phyloP scores from a whole-genome alignment of 2,113 vertebrate genomes.

The Pollimyrus isidori region DNA sequence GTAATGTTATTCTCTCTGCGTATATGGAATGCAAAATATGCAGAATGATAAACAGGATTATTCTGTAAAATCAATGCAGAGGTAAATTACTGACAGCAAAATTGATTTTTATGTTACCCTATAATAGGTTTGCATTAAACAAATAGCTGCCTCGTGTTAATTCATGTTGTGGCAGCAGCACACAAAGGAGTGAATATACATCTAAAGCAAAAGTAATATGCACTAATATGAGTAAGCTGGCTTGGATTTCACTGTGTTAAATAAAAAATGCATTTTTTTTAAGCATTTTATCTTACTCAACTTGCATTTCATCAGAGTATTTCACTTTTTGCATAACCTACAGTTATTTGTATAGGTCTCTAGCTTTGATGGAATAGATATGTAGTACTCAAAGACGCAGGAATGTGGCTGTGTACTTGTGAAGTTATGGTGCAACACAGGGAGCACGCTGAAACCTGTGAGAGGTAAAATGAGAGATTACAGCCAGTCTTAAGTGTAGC shows the following conservation, averaged over 20 bases:
- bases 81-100: slow-evolving; percentile 1
- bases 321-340: not conserved
- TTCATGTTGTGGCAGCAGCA: slow-evolving; percentile 5
- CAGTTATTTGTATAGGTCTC: not conserved
- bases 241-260: not conserved
- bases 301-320: not conserved
- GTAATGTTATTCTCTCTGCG: not conserved
- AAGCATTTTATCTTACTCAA: not conserved
- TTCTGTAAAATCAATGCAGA: slow-evolving; percentile 9
- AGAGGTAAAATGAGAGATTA: not conserved
- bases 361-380: not conserved
- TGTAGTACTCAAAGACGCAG: not conserved
- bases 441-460: not conserved
- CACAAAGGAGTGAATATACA: not conserved
- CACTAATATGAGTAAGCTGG: not conserved
- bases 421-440: not conserved
- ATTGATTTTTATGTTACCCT: slow-evolving; percentile 18
- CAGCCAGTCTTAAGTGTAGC: not conserved
- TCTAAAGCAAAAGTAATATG: not conserved
- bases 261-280: not conserved
- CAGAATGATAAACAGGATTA: not conserved
- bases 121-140: slow-evolving; percentile 14
- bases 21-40: not conserved
- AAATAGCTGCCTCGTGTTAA: slow-evolving; percentile 10
- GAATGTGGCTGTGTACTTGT: not conserved